Base-by-base conservation (phyloP, 2,888 invertebrate genomes). In the Meloe dianella region DNA sequence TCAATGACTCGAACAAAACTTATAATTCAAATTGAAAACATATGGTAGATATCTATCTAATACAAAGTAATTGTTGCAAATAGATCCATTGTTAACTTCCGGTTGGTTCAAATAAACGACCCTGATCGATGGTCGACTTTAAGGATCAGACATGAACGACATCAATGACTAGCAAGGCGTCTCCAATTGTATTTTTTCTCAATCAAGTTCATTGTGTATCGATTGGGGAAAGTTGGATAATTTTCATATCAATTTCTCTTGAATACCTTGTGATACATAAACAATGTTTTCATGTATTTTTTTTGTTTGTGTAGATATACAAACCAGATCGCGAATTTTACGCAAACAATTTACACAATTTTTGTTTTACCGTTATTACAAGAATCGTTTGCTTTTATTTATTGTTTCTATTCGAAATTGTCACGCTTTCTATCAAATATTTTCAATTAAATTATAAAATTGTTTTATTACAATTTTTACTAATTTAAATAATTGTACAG, bases 121-220 rank as follows among this genome's bases (percentile, higher is more conserved):
- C 63, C 63, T 66, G 66, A 66, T 62, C 51, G 30, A 17, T 30
- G 62, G 9, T 38, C 57, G 47, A 61, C 22, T 64, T 32, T 1
- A 24, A 2, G 2, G 1, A 22, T 1, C 7, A 9, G 8, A 51
- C 51, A n/a, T 51, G 24, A 12, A 24, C n/a, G 9, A 20, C 8
- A 22, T 20, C 3, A 51, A 4, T 22, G 22, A 17, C 47, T 1
- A 20, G 2, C 20, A 47, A 47, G 20, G 47, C 47, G 5, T 38
- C 38, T 47, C 41, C 4, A 12, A 14, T 35, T 14, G 6, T 12
- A 7, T 35, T 35, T 35, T 32, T 32, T 32, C 1, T 10, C 7
- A 8, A 32, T 32, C 2, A 32, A 32, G 32, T 3, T 14, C 6
- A 14, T 35, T 35, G 27, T 27, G 27, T 27, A 27, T 27, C 27